Base-by-base conservation (phyloP, 1,140 invertebrate genomes). In the Trichomalopsis sarcophagae region DNA sequence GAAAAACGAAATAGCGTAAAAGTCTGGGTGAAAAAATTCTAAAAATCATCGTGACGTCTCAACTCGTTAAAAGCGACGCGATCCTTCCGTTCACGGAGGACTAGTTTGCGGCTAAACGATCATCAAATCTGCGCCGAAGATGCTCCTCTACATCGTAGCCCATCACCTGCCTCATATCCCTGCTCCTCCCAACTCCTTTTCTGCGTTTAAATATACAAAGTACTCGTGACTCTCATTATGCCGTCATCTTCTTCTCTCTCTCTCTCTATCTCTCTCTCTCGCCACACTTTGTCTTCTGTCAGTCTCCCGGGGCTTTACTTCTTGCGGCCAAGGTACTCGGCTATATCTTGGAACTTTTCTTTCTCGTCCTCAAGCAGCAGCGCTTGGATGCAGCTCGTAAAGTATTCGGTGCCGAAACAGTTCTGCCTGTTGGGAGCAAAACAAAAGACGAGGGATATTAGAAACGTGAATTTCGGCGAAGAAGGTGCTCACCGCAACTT, bases 361-460 rank as follows among this genome's bases (percentile, higher is more conserved):
- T 94, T 93, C 89, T 95, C 94, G 87, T 95, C 94, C 84, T 93
- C 92, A 87, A 95, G 91, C 85, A 95, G 91, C 87, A 96, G 91
- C 78, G 94, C 94, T 90, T 95, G 93, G 88, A 95, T 92, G 89
- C 95, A 96, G 89, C 94, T 94, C 87, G 94, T 94, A 90, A 96
- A 96, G 91, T 95, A 96, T 89, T 92, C 90, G 90, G 93, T 95
- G 86, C 92, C 93, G 91, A 95, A 95, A 92, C 95, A 95, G 86
- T 94, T 92, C 88, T 94, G 93, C 91, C 94, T 95, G 91, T 86
- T 89, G 86, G n/a, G 30, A 84, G 17, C 47, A 80, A 81, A 82
- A 75, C 55, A 86, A 88, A 84, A 89, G 77, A 86, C 78, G 3
- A 36, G 10, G 27, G 27, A 78, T n/a, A 79, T 79, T 85, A 73